These are phyloP conservation scores for Leucophenga varia DNA, from an alignment of 1,140 invertebrate genomes.

Conservation along the genomic window DNA sequence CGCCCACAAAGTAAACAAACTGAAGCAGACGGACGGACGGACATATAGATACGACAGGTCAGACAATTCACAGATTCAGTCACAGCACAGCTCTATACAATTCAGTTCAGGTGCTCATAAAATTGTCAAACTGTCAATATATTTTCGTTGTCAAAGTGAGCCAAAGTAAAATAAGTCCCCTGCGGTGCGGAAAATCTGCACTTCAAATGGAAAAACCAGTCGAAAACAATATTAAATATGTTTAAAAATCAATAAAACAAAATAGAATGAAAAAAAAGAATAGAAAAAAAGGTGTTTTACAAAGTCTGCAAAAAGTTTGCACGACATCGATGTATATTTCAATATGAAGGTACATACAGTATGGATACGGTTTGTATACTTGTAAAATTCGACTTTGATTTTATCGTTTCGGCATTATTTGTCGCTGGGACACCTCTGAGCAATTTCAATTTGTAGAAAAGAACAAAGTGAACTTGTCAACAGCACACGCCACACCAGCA, in stretches of 20 bases:
- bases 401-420: constrained; percentile 11
- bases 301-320: too few species aligned
- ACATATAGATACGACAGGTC: too few species aligned
- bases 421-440: constrained; percentile 18
- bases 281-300: too few species aligned
- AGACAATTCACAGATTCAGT: too few species aligned
- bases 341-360: too few species aligned
- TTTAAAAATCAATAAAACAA: constrained; percentile 10
- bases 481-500: constrained; percentile 34
- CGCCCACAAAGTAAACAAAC: neutral
- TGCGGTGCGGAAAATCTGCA: neutral
- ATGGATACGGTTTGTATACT: too few species aligned
- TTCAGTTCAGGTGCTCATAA: constrained; percentile 45
- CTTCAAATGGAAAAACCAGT: constrained; percentile 11
- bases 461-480: constrained; percentile 45
- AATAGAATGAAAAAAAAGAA: too few species aligned
- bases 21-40: constrained; percentile 5
- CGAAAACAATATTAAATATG: too few species aligned
- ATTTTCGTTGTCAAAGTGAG: neutral
- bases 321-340: constrained; percentile 24
- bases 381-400: constrained; percentile 27
- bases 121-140: constrained; percentile 51
- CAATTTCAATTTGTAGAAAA: constrained; percentile 33
- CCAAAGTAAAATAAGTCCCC: constrained; percentile 17
- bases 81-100: too few species aligned